Evolutionary conservation across 2,797 vertebrate species (phyloP).

Genomic region (Macropodus opercularis): DNA sequence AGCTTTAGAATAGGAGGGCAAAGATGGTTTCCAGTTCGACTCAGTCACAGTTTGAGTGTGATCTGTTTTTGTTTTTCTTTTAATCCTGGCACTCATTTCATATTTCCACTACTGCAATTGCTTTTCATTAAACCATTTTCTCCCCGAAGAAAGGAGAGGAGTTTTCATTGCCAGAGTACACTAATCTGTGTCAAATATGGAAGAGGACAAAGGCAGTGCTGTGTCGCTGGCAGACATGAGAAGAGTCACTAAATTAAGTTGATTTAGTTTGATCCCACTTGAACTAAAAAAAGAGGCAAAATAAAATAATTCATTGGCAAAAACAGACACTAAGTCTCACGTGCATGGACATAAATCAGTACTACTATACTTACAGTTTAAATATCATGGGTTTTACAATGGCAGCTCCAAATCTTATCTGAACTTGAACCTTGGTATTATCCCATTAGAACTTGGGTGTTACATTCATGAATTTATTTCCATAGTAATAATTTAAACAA

Average conservation of each 20-base stretch:
- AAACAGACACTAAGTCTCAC: conserved; percentile 1
- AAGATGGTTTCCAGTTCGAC: conserved; percentile 2
- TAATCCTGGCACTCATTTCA: conserved; percentile 49
- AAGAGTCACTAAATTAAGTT: conserved; percentile 27
- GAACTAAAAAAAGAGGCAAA: conserved; percentile 34
- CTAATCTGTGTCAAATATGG: conserved; percentile 63
- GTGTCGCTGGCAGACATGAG: conserved; percentile 33
- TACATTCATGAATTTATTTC: neutral
- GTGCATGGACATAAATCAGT: neutral
- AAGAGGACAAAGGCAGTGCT: conserved; percentile 43
- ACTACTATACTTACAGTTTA: neutral
- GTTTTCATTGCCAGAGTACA: conserved; percentile 45
- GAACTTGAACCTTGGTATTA: neutral
- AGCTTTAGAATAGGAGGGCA: no score
- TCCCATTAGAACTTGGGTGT: neutral
- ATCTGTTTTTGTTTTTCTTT: conserved; percentile 52
- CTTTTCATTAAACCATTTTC: conserved; percentile 64
- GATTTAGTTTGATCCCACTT: conserved; percentile 51
- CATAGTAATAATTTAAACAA: no score
- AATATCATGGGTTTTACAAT: neutral
- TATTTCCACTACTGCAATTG: conserved; percentile 68
- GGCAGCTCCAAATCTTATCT: neutral
- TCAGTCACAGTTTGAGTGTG: conserved; percentile 33
- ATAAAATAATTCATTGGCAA: conserved; percentile 18
- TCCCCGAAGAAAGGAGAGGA: conserved; percentile 47